Evolutionary conservation across 1,140 invertebrate species (phyloP).

Genomic region (Zaprionus tsacasi): DNA sequence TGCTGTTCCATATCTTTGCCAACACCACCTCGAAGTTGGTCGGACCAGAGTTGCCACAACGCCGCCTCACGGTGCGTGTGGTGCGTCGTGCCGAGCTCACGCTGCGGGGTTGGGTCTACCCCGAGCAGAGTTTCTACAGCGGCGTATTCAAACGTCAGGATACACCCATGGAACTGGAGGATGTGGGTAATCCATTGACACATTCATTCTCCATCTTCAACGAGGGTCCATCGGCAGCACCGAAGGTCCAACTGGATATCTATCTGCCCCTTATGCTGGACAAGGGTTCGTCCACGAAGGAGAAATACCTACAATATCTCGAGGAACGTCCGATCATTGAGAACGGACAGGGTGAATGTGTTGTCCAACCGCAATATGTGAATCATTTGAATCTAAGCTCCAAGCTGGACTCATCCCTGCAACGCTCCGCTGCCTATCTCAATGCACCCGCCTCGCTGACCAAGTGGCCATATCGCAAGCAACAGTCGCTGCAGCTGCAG

Average conservation of each 20-base stretch:
- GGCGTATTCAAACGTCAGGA: constrained; percentile 91
- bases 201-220: constrained; percentile 95
- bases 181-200: constrained; percentile 92
- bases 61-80: constrained; percentile 88
- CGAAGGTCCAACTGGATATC: constrained; percentile 91
- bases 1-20: constrained; percentile 90
- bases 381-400: constrained; percentile 89
- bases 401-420: constrained; percentile 73
- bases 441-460: constrained; percentile 65
- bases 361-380: constrained; percentile 85
- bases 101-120: constrained; percentile 89
- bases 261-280: constrained; percentile 96
- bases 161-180: constrained; percentile 91
- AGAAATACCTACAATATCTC: constrained; percentile 96
- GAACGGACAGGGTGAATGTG: constrained; percentile 88
- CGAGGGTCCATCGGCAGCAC: constrained; percentile 93
- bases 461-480: constrained; percentile 43
- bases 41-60: constrained; percentile 85
- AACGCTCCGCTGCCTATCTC: constrained; percentile 28
- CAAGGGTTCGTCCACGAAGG: constrained; percentile 86
- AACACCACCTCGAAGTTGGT: constrained; percentile 94
- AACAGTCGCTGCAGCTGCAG: constrained; percentile 39
- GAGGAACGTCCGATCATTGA: constrained; percentile 91
- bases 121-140: constrained; percentile 94
- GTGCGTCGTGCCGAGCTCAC: constrained; percentile 92